Evolutionary conservation across 1,140 invertebrate species (phyloP).

Genomic region (Anoplophora glabripennis): DNA sequence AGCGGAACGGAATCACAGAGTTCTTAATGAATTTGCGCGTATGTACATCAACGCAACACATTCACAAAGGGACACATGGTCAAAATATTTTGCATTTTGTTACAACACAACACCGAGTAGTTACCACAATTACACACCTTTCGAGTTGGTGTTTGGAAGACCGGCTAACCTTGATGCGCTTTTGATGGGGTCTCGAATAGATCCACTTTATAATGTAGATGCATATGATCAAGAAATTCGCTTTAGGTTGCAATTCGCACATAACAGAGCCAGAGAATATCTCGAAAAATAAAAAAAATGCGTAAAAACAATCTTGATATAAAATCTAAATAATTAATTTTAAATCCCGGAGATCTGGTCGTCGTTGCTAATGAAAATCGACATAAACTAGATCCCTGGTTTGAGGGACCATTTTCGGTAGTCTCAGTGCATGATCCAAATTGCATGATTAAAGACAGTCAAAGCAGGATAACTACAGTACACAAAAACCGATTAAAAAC

Average conservation of each 20-base stretch:
- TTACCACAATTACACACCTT: slow-evolving; percentile 4
- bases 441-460: too few relatives aligned
- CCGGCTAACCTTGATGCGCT: not conserved
- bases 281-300: not conserved
- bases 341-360: too few relatives aligned
- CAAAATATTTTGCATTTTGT: slow-evolving; percentile 4
- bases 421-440: too few relatives aligned
- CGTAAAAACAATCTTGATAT: too few relatives aligned
- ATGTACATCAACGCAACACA: slow-evolving; percentile 1
- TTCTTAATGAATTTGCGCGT: slow-evolving; percentile 1
- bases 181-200: not conserved
- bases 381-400: too few relatives aligned
- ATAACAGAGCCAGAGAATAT: not conserved
- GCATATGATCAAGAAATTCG: not conserved
- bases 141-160: slow-evolving; percentile 8
- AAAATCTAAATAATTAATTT: too few relatives aligned
- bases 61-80: slow-evolving; percentile 2
- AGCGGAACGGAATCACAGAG: not conserved
- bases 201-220: slow-evolving; percentile 1
- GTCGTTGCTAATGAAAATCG: too few relatives aligned
- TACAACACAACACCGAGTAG: slow-evolving; percentile 6
- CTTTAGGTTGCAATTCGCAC: not conserved
- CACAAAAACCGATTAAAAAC: too few relatives aligned
- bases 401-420: too few relatives aligned
- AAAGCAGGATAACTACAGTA: too few relatives aligned